Evolutionary conservation across 2,797 vertebrate genomes (phyloP).

Genomic region (Lepilemur septentrionalis): DNA sequence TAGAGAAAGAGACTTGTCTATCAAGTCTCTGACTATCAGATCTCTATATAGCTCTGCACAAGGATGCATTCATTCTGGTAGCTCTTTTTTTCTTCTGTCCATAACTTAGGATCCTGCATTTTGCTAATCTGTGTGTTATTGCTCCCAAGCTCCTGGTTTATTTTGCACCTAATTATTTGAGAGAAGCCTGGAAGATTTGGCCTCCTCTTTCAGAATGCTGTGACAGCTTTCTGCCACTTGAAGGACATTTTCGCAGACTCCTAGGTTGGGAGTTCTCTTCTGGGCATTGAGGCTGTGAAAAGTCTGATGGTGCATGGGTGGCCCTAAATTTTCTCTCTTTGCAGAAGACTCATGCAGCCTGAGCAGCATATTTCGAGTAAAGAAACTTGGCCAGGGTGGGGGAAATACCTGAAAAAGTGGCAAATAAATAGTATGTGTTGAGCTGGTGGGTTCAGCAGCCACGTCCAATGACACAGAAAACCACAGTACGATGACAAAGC

Average conservation of each 20-base stretch:
- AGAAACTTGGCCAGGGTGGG: not conserved
- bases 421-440: not conserved
- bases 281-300: not conserved
- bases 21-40: not conserved
- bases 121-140: not conserved
- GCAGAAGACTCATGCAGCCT: not conserved
- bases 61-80: not conserved
- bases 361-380: not conserved
- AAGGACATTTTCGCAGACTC: not conserved
- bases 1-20: not conserved
- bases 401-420: not conserved
- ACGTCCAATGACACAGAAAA: not conserved
- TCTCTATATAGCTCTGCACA: not conserved
- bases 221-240: not conserved
- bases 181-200: not conserved
- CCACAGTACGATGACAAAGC: not conserved
- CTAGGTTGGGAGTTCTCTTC: not conserved
- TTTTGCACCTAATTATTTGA: not conserved
- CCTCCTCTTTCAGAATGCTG: not conserved
- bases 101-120: not conserved
- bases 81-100: not conserved
- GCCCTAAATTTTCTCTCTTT: not conserved
- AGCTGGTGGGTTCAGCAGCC: not conserved
- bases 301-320: not conserved
- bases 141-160: slow-evolving; percentile 5